Conservation (phyloP, 2,888 invertebrate genomes). For the Celastrina argiolus region DNA sequence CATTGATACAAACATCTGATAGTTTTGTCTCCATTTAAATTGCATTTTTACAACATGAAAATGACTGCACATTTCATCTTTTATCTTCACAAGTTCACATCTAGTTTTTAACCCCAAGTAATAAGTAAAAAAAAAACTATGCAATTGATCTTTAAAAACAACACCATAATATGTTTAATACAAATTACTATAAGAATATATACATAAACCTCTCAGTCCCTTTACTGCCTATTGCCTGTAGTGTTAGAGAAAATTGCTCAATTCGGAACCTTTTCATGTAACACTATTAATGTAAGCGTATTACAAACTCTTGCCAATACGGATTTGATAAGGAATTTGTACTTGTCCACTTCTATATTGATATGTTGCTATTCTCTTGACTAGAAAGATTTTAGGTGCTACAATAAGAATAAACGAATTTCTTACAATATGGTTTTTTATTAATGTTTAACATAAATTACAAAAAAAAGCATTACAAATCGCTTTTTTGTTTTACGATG, state of each 20-base stretch:
- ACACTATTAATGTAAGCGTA: not conserved
- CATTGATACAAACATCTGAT: no score
- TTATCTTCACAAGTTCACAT: no score
- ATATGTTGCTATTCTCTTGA: constrained; percentile 36
- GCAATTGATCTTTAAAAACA: no score
- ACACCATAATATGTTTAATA: no score
- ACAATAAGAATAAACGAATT: constrained; percentile 62
- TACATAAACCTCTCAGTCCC: not conserved
- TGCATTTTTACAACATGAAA: no score
- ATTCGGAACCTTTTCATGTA: not conserved
- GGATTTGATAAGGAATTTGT: constrained; percentile 25
- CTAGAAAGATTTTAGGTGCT: constrained; percentile 68
- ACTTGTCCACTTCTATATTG: constrained; percentile 27
- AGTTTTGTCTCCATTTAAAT: no score
- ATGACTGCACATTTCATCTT: no score
- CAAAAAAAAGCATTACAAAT: no score
- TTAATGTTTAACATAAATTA: constrained; percentile 2
- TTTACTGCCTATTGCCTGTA: not conserved
- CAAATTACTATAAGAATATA: no score
- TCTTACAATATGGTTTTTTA: constrained; percentile 41
- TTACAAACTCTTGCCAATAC: constrained; percentile 22
- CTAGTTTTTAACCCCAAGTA: no score
- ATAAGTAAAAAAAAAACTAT: no score
- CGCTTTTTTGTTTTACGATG: no score
- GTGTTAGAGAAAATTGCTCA: constrained; percentile 12